Evolutionary conservation across 2,888 invertebrate genomes (phyloP), one percentile per base, ranked within the genome.

Genomic region (Lottia scabra): DNA sequence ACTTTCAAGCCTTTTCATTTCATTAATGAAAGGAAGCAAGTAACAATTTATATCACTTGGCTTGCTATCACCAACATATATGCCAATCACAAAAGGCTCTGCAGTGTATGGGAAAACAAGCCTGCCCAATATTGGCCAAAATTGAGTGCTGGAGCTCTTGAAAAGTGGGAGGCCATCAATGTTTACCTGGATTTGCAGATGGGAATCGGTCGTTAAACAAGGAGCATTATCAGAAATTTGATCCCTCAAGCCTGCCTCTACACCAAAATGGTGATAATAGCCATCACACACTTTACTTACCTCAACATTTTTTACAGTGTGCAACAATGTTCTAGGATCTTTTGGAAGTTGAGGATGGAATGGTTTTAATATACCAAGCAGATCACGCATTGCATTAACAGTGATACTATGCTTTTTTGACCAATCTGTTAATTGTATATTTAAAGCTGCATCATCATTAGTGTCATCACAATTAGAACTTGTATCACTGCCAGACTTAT

Each of bases 51-150:
- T 43, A 46, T 65, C 44, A 10, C 27, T 43, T 65, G 78, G 76
- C 56, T 78, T 78, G 0, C 48, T 63, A 16, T 66, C 23, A 46
- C 75, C 79, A 26, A 38, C 43, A 65, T 62, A 78, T 43, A 78
- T n/a, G 8, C 76, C 70, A 38, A 76, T 65, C 23, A 76, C 62
- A 72, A 79, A 78, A 30, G 73, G 75, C 13, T 27, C 68, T 43
- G 67, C 48, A 19, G 16, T 16, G 38, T 27, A 26, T 3, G 63
- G 63, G 8, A 66, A 23, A 8, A 63, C 23, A 26, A 71, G 13
- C n/a, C 23, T 68, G 12, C 68, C 73, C 64, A 74, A 66, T 15
- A 76, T 78, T 26, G 75, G 77, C 77, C 75, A 78, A 26, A 74
- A 70, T 19, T 72, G 67, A 1, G 45, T 44, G 56, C 43, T 70